Percentiles rank a stretch among this genome's conserved stretches.
Conservation (phyloP, 2,888 invertebrate genomes). For the Malachius bipustulatus region DNA sequence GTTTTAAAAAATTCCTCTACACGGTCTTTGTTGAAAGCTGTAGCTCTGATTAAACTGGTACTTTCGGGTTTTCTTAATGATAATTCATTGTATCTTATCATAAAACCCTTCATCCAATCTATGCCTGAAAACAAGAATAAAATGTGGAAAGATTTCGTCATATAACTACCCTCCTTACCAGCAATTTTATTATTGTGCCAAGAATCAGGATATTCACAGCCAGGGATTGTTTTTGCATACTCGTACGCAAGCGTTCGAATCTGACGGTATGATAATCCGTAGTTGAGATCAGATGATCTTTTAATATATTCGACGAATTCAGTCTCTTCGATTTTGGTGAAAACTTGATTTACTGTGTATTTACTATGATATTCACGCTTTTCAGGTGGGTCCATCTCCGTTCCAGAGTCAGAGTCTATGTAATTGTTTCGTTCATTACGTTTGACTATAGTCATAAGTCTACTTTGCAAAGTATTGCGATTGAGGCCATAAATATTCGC, state of each 20-base stretch:
- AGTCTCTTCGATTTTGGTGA: constrained; percentile 18
- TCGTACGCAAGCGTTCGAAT: constrained; percentile 17
- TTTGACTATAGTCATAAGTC: too few relatives aligned
- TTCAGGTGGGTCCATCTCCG: too few relatives aligned
- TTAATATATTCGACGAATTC: constrained; percentile 18
- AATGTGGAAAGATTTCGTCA: too few relatives aligned
- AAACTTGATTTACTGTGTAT: constrained; percentile 18
- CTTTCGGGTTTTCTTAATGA: constrained; percentile 22
- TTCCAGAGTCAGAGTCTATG: too few relatives aligned
- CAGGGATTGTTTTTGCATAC: constrained; percentile 15
- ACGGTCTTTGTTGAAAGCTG: constrained; percentile 18
- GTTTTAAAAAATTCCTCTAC: constrained; percentile 11
- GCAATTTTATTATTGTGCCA: constrained; percentile 16
- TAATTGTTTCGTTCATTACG: too few relatives aligned
- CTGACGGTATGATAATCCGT: constrained; percentile 19
- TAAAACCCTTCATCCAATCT: constrained; percentile 13
- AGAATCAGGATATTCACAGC: constrained; percentile 10
- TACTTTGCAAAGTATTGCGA: too few relatives aligned
- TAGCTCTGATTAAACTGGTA: constrained; percentile 19
- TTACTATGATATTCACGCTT: constrained; percentile 13
- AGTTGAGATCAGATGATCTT: constrained; percentile 20
- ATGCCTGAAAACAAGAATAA: too few relatives aligned
- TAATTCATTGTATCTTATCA: constrained; percentile 10
- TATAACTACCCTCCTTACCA: constrained; percentile 19
- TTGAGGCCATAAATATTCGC: too few relatives aligned